Evolutionary conservation across 1,140 invertebrate species (phyloP), one percentile per base, ranked within the genome.

Genomic region (Holcopasites calliopsidis): DNA sequence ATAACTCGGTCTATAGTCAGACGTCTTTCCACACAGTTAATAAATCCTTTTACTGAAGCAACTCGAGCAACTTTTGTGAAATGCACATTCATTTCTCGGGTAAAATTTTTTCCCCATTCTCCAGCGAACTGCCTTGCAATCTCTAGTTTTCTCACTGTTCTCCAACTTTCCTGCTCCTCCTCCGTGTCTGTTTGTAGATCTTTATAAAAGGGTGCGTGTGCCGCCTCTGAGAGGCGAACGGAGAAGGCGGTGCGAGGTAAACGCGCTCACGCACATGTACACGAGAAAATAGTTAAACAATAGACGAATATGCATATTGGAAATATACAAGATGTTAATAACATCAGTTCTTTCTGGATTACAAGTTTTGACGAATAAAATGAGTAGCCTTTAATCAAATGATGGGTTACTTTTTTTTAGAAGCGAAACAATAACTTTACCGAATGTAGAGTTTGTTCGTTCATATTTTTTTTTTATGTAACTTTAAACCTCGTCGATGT

Each of bases 141-240:
- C 38, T 23, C 16, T 49, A 44, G 21, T 50, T 44, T 26, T 10
- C 26, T 40, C 28, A 42, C 2, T 13, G 2, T 35, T 33, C 13
- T 44, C 50, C 52, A 2, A 18, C 21, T 8, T 64, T 38, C 28
- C 16, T 7, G 6, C 3, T 26, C 16, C 16, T 2, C 28, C n/a
- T 18, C 8, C 10, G n/a, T 31, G 44, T 42, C n/a, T 33, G 28
- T 73, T 64, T 64, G 54, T 73, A 52, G 61, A 73, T 73, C 70
- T 54, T 62, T 54, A 42, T 64, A 11, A 11, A 49, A 28, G 33
- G 47, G 47, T 23, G 21, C 18, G 18, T 7, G 4, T 47, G 4
- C 57, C 13, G 18, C 54, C n/a, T 52, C 18, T 7, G 49, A 33
- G 35, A n/a, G 18, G 44, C 18, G 28, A 28, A 52, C 28, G 33